Base-by-base conservation (phyloP, 2,888 invertebrate genomes). In the Coenonympha glycerion region DNA sequence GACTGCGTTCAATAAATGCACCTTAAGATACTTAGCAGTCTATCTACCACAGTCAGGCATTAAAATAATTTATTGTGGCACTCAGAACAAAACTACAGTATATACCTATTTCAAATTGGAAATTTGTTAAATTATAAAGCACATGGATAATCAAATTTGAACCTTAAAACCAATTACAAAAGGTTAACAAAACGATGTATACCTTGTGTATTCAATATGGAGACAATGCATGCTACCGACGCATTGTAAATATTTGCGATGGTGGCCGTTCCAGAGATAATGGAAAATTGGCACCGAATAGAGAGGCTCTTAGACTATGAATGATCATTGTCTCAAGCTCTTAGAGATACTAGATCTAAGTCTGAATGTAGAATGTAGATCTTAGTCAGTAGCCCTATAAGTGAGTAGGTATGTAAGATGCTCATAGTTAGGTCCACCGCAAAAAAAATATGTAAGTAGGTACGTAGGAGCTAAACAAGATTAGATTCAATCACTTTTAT, bases 261-360 rank as follows among this genome's bases (percentile, higher is more conserved):
- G 71, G 75, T 73, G 69, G 66, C 66, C 63, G 66, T 70, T 73
- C 67, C 66, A 45, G 47, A 60, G 69, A 72, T 75, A 76, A 76
- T 77, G 73, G 76, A 76, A 76, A 76, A 77, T 79, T 77, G 76
- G 70, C 73, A 71, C 65, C 69, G 72, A 73, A 71, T 68, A 64
- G 62, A 65, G 63, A 60, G 60, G 64, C 68, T 68, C 69, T 62
- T 73, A 65, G 65, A 66, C 73, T 72, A 73, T 74, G 68, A 72
- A 77, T 75, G 71, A 68, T 67, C 66, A 63, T 63, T 68, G 65
- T 56, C 58, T 60, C 58, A 62, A 58, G 56, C 60, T 65, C 57
- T 61, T 53, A 57, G 57, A 39, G 56, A n/a, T n/a, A n/a, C n/a
- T 51, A 52, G 58, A 59, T 33, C 24, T 16, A 31, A 47, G 41